Percentiles rank a stretch among this genome's conserved stretches.
These are phyloP conservation scores for Dasyprocta punctata DNA, from an alignment of 2,113 vertebrate species.

Conservation along the genomic window DNA sequence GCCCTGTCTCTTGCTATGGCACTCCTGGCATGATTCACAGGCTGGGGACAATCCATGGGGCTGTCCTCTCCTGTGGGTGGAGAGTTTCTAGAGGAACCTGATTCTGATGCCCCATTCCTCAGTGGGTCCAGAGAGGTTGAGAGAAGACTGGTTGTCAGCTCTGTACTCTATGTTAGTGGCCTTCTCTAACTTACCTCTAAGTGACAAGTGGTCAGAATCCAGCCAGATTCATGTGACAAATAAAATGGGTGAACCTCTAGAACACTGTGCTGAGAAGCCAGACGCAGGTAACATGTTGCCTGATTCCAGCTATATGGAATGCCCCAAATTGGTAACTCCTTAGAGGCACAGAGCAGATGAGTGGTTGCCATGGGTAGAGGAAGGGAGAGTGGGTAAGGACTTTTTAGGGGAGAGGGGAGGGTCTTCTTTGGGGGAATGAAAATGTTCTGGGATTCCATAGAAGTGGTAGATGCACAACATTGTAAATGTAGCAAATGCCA, in stretches of 20 bases:
- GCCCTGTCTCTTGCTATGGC: neutral
- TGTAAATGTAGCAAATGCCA: neutral
- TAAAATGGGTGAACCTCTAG: neutral
- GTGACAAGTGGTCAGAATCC: neutral
- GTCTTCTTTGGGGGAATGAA: neutral
- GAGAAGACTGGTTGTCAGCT: neutral
- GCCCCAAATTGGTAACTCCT: neutral
- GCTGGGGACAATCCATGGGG: accelerated
- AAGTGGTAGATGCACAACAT: neutral
- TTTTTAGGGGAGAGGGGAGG: neutral
- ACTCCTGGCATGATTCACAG: neutral
- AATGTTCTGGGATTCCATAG: neutral
- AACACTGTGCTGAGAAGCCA: neutral
- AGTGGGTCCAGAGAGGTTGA: neutral
- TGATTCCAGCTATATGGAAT: neutral
- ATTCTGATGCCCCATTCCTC: neutral
- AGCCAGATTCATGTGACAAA: neutral
- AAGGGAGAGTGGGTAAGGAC: neutral
- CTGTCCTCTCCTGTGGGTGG: neutral
- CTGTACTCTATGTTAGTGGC: neutral
- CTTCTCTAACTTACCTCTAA: neutral
- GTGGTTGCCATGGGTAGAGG: neutral
- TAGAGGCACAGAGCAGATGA: neutral
- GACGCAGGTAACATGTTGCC: too few relatives aligned
- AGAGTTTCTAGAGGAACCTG: neutral